Conservation (phyloP, 2,113 vertebrate genomes). For the Epinephelus lanceolatus region DNA sequence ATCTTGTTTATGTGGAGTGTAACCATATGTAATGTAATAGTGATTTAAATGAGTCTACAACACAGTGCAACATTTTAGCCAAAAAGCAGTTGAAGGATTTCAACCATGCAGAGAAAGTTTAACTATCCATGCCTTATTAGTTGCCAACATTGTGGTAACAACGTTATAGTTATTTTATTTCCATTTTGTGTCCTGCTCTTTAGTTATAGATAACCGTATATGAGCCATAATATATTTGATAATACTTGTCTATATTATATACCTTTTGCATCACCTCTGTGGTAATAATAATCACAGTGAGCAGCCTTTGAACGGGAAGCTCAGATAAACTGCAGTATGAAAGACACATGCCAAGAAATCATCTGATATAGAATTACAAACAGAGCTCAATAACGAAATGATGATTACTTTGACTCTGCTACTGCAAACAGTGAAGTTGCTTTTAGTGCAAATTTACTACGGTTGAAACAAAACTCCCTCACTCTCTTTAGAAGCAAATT, state of each 20-base stretch:
- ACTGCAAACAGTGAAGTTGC: conserved; percentile 31
- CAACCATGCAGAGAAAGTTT: background rate
- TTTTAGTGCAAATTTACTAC: conserved; percentile 39
- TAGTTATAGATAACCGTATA: background rate
- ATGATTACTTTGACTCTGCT: conserved; percentile 6
- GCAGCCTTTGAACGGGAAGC: background rate
- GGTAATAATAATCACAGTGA: background rate
- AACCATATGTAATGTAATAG: background rate
- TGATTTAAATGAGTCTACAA: conserved; percentile 1
- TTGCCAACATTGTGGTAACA: background rate
- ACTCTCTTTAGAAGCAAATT: conserved; percentile 26
- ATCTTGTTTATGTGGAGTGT: background rate
- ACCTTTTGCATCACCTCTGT: conserved; percentile 32
- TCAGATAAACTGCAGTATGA: background rate
- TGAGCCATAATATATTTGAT: conserved; percentile 7
- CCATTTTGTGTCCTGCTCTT: background rate
- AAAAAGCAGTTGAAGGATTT: background rate
- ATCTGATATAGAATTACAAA: background rate
- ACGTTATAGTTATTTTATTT: background rate
- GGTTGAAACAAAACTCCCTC: conserved; percentile 32
- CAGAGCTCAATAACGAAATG: background rate
- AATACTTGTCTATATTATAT: conserved; percentile 1
- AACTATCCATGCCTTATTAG: background rate
- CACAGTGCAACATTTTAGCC: background rate
- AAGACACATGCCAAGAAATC: background rate